Base-by-base conservation (phyloP, 2,113 vertebrate genomes). In the Balaeniceps rex region DNA sequence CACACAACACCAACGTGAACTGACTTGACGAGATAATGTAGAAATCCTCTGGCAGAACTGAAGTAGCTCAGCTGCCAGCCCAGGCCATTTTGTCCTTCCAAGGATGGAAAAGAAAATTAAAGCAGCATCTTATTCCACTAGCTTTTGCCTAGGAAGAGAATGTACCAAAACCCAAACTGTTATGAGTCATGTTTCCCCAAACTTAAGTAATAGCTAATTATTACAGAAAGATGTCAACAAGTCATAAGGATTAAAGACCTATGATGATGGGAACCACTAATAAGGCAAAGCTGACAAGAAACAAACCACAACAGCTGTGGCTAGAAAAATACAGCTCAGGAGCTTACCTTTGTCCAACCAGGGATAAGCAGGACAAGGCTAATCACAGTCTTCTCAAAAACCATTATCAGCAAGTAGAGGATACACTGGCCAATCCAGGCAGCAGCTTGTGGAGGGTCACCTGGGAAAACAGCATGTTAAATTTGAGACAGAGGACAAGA, bases 401-500 rank as follows among this genome's bases (percentile, higher is more conserved):
- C 97, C 98, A 98, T 96, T 71, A 98, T 98, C 81, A 98, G 96
- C 95, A 99, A 96, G 93, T 99, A 99, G 76, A 98, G 75, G 15
- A 96, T 94, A 38, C 98, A 98, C 83, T 98, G 98, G 4, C 97
- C 97, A 25, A 98, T 83, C 98, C 98, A 98, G 6, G 98, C 98
- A 34, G 97, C 97, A 4, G 97, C 98, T 94, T 96, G 97, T 3
- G 98, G 98, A 34, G 98, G 97, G 72, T 98, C 98, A 51, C 98
- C 98, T 98, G 84, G 16, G 44, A 89, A 87, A 92, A 44, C 7
- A 71, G 36, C 28, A 14, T 5, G 64, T 65, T 70, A 51, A 19
- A 55, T 28, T 3, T 47, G 46, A 52, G 7, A 21, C 28, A 74
- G 33, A 66, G 15, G n/a, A 42, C 10, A 77, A n/a, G 44, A 87